These are phyloP conservation scores for Toxotes chatareus DNA, from an alignment of 2,113 vertebrate genomes.

Conservation along the genomic window DNA sequence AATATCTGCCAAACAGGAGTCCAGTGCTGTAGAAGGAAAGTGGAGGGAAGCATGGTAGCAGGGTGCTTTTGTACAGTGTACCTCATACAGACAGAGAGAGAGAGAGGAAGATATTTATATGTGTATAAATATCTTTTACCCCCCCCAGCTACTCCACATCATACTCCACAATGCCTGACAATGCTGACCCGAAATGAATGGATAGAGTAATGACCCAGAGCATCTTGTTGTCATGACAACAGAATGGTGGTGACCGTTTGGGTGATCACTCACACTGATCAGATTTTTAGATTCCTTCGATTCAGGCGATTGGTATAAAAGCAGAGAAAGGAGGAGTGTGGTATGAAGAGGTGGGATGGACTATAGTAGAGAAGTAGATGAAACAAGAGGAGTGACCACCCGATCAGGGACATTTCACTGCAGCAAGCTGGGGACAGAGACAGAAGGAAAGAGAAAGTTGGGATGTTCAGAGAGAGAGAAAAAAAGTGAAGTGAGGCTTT, in stretches of 20 bases:
- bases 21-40: not conserved
- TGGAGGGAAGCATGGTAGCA: not conserved
- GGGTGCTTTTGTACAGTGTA: not conserved
- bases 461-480: not conserved
- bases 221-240: conserved; percentile 63
- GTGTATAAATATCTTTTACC: no score
- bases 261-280: conserved; percentile 32
- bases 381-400: conserved; percentile 13
- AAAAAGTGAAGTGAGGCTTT: not conserved
- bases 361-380: conserved; percentile 2
- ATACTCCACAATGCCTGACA: conserved; percentile 17
- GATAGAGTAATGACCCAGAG: conserved; percentile 58
- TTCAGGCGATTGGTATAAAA: conserved; percentile 4
- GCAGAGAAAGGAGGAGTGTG: not conserved
- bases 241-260: conserved; percentile 39
- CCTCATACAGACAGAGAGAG: not conserved
- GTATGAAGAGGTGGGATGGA: conserved; percentile 21
- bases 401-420: conserved; percentile 5
- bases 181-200: conserved; percentile 64
- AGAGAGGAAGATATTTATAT: not conserved
- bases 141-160: not conserved
- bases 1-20: conserved; percentile 4
- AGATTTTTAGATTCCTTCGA: conserved; percentile 29
- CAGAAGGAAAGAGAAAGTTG: not conserved
- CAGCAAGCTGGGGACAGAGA: not conserved